Conservation (phyloP, 2,797 vertebrate species). For the Chaetodon trifasciatus region DNA sequence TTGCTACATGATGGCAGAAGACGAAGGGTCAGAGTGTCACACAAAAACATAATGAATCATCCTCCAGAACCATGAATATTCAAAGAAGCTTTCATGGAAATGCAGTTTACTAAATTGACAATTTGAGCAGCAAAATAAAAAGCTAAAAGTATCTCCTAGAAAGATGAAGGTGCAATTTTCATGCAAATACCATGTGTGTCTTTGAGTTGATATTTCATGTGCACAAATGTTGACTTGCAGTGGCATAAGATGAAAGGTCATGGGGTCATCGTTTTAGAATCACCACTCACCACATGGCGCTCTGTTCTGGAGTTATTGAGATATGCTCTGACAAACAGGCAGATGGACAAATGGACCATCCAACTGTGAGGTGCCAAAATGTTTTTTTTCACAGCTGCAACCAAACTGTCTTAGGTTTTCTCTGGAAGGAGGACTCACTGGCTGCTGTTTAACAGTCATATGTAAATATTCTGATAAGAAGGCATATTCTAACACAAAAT, state of each 20-base stretch:
- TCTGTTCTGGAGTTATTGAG: neutral
- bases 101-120: neutral
- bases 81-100: neutral
- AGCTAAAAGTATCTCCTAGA: too few relatives aligned
- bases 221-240: neutral
- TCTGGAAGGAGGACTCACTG: neutral
- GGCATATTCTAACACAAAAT: neutral
- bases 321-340: neutral
- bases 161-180: neutral
- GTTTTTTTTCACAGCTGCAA: neutral
- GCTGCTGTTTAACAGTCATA: neutral
- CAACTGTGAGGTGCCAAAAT: neutral
- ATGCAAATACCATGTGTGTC: neutral
- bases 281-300: neutral
- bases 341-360: neutral
- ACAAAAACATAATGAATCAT: neutral
- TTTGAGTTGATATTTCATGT: neutral
- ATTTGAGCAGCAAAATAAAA: neutral
- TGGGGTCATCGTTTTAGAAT: neutral
- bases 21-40: neutral
- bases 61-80: neutral
- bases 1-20: neutral
- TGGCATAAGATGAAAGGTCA: neutral
- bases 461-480: neutral
- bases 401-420: neutral